phyloP scores from a whole-genome alignment of 2,888 invertebrate genomes.

The Limnephilus lunatus region DNA sequence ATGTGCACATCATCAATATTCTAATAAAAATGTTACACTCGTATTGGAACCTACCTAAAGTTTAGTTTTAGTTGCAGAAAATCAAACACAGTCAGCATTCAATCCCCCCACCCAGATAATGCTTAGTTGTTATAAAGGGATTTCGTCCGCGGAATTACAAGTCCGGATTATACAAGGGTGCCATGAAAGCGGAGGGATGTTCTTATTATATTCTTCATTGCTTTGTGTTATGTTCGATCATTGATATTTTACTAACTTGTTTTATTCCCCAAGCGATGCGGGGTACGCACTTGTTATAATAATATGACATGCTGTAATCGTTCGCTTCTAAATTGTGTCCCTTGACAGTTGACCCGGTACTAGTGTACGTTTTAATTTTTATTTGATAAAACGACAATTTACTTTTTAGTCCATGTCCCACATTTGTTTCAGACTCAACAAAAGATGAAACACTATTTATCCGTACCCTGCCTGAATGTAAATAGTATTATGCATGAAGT shows the following conservation, averaged over 20 bases:
- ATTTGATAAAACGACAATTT: background rate
- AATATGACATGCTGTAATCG: background rate
- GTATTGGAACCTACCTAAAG: background rate
- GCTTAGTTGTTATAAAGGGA: slow-evolving; percentile 34
- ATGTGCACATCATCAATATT: background rate
- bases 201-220: background rate
- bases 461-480: too few relatives aligned
- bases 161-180: slow-evolving; percentile 22
- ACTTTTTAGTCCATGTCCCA: too few relatives aligned
- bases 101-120: slow-evolving; percentile 15
- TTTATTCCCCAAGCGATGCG: background rate
- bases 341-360: background rate
- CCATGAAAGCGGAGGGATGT: slow-evolving; percentile 9
- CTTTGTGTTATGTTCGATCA: background rate
- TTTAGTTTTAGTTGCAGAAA: background rate
- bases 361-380: background rate
- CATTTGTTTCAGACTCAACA: too few relatives aligned
- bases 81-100: slow-evolving; percentile 15
- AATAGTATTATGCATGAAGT: too few relatives aligned
- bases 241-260: slow-evolving; percentile 11
- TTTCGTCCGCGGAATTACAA: slow-evolving; percentile 31
- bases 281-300: background rate
- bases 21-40: background rate
- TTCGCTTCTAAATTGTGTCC: background rate
- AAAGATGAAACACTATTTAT: too few relatives aligned